These are phyloP conservation scores for Dynastes maya DNA, from an alignment of 2,888 invertebrate genomes.

Conservation along the genomic window DNA sequence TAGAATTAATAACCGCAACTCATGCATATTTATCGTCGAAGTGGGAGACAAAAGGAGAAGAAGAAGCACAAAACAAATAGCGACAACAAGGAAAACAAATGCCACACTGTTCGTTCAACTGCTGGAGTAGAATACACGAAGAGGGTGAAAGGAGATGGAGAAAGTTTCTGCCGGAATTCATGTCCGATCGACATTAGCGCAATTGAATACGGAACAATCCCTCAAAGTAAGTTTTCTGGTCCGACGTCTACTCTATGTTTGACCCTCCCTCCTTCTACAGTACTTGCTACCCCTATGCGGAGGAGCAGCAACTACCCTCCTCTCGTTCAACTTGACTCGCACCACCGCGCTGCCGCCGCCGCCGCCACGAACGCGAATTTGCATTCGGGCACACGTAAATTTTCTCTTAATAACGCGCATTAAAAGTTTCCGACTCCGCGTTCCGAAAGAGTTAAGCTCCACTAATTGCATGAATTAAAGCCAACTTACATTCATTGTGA, in stretches of 20 bases:
- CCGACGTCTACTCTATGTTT: slow-evolving; percentile 34
- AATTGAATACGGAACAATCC: slow-evolving; percentile 53
- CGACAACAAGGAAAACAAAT: slow-evolving; percentile 28
- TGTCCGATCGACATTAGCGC: slow-evolving; percentile 51
- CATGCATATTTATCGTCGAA: slow-evolving; percentile 32
- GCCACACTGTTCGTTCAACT: slow-evolving; percentile 10
- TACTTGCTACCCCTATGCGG: background rate
- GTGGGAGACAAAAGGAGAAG: slow-evolving; percentile 26
- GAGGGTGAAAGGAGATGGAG: background rate
- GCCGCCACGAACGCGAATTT: slow-evolving; percentile 48
- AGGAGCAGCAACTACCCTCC: background rate
- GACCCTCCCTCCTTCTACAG: background rate
- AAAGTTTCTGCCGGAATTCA: slow-evolving; percentile 30
- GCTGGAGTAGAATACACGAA: slow-evolving; percentile 8
- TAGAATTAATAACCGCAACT: slow-evolving; percentile 40
- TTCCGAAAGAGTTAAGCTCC: slow-evolving; percentile 67
- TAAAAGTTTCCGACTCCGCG: slow-evolving; percentile 67
- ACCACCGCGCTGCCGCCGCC: slow-evolving; percentile 7
- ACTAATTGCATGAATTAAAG: slow-evolving; percentile 70
- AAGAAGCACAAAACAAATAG: slow-evolving; percentile 30
- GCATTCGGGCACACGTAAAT: slow-evolving; percentile 63
- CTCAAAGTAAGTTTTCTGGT: slow-evolving; percentile 45
- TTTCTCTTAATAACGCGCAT: slow-evolving; percentile 69
- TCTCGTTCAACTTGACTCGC: slow-evolving; percentile 22
- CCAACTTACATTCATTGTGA: slow-evolving; percentile 69